Conservation (phyloP, 2,113 vertebrate species). For the Glaucidium brasilianum region DNA sequence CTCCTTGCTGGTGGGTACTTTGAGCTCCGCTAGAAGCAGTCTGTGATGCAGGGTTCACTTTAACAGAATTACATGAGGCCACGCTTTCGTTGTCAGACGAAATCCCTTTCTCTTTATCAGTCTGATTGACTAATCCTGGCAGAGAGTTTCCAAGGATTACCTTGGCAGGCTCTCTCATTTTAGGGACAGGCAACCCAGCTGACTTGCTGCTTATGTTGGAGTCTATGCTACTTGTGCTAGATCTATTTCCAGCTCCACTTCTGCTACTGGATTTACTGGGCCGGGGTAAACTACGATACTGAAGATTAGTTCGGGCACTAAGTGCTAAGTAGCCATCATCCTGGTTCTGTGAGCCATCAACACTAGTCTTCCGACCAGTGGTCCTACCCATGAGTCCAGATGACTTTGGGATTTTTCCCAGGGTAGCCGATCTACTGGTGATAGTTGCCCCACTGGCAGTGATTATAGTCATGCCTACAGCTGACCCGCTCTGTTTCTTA, state of each 20-base stretch:
- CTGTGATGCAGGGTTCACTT: slow-evolving; percentile 79
- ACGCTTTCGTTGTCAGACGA: slow-evolving; percentile 85
- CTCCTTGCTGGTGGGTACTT: slow-evolving; percentile 83
- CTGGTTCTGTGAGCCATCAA: slow-evolving; percentile 84
- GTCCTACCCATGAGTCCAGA: slow-evolving; percentile 79
- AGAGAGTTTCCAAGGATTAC: slow-evolving; percentile 77
- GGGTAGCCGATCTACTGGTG: slow-evolving; percentile 93
- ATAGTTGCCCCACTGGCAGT: slow-evolving; percentile 93
- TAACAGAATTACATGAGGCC: slow-evolving; percentile 82
- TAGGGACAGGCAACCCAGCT: slow-evolving; percentile 80
- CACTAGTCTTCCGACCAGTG: slow-evolving; percentile 78
- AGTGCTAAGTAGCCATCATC: slow-evolving; percentile 90
- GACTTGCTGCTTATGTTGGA: slow-evolving; percentile 88
- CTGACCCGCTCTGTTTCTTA: slow-evolving; percentile 88
- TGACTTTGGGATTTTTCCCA: slow-evolving; percentile 96
- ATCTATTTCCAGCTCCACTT: slow-evolving; percentile 89
- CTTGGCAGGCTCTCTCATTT: slow-evolving; percentile 81
- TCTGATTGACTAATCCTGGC: slow-evolving; percentile 87
- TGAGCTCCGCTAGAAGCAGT: slow-evolving; percentile 76
- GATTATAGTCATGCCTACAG: slow-evolving; percentile 83
- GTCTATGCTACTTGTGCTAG: slow-evolving; percentile 98
- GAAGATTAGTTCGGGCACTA: slow-evolving; percentile 89
- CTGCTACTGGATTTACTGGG: slow-evolving; percentile 88
- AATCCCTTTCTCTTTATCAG: slow-evolving; percentile 95
- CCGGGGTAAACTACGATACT: slow-evolving; percentile 94